Conservation (phyloP, 2,888 invertebrate genomes). For the Eledona agricola region DNA sequence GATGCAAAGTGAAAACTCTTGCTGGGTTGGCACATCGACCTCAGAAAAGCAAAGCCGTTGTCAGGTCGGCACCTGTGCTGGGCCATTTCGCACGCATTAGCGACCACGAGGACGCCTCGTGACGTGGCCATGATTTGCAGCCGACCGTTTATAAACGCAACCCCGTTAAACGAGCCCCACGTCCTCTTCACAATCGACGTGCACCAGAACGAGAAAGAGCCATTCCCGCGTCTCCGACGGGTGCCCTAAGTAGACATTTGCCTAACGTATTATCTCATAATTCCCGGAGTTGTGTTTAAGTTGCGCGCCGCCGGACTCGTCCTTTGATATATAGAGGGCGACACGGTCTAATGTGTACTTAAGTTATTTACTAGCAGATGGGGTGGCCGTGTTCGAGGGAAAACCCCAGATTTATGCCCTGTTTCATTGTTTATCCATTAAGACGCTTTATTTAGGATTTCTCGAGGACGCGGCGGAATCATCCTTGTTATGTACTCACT, state of each 20-base stretch:
- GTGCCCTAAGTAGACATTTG: conserved; percentile 57
- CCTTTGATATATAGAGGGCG: conserved; percentile 57
- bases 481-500: conserved; percentile 62
- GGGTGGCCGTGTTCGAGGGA: conserved; percentile 46
- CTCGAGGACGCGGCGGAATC: no score
- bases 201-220: conserved; percentile 17
- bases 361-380: conserved; percentile 60
- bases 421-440: conserved; percentile 46
- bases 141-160: conserved; percentile 31
- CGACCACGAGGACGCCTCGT: conserved; percentile 37
- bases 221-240: conserved; percentile 26
- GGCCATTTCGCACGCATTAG: conserved; percentile 39
- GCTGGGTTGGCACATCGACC: conserved; percentile 7
- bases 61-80: conserved; percentile 36
- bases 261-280: conserved; percentile 62
- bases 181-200: conserved; percentile 17
- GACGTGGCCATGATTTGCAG: conserved; percentile 39
- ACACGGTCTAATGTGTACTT: conserved; percentile 59
- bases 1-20: not conserved
- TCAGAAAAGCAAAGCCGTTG: conserved; percentile 32
- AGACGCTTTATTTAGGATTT: no score
- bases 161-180: conserved; percentile 15
- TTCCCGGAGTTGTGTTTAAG: conserved; percentile 60
- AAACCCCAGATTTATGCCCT: conserved; percentile 43
- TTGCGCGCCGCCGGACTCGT: conserved; percentile 53